These are phyloP conservation scores for Neolamprologus modestus DNA, from an alignment of 2,113 vertebrate genomes.

Conservation along the genomic window DNA sequence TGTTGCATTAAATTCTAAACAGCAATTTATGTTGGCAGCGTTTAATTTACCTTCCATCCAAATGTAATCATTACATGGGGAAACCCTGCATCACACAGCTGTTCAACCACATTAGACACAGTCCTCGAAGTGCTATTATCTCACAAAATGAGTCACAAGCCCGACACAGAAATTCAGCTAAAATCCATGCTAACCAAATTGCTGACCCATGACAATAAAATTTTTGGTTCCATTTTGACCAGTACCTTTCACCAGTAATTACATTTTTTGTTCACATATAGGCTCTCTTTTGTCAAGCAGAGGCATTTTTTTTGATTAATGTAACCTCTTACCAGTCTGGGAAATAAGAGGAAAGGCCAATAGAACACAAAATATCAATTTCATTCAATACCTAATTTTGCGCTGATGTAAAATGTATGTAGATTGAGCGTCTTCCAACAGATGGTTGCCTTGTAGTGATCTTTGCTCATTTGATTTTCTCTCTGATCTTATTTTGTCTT, in stretches of 20 bases:
- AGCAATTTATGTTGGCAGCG: background rate
- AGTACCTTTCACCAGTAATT: constrained; percentile 11
- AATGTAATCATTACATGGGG: constrained; percentile 20
- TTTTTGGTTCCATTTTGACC: constrained; percentile 23
- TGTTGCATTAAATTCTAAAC: background rate
- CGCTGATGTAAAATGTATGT: background rate
- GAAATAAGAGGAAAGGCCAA: background rate
- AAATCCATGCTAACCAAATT: constrained; percentile 38
- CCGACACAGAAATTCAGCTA: constrained; percentile 3
- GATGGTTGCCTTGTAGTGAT: background rate
- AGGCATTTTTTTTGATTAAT: background rate
- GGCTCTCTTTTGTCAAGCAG: background rate
- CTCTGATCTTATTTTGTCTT: constrained; percentile 4
- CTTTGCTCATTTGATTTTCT: constrained; percentile 1
- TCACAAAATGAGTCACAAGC: constrained; percentile 14
- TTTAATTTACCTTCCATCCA: constrained; percentile 6
- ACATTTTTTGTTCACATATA: background rate
- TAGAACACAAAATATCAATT: background rate
- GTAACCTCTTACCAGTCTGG: background rate
- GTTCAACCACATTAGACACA: constrained; percentile 20
- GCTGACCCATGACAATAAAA: constrained; percentile 15
- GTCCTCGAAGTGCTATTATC: constrained; percentile 1
- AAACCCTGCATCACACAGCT: constrained; percentile 14
- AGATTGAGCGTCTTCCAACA: background rate
- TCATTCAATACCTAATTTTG: background rate